Evolutionary conservation across 2,797 vertebrate genomes (phyloP), one percentile per base, ranked within the genome.

Genomic region (Ptychobarbus kaznakovi): DNA sequence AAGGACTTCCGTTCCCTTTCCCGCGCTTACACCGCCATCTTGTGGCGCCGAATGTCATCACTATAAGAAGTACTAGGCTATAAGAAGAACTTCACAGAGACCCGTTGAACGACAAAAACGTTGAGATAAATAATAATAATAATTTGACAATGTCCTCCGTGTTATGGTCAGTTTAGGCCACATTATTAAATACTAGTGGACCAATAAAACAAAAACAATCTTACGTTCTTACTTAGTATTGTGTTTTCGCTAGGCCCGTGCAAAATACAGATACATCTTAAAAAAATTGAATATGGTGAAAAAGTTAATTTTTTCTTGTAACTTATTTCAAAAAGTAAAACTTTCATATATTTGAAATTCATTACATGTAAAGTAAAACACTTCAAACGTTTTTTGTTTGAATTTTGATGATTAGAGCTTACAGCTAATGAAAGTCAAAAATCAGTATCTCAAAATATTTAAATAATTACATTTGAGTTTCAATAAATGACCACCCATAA

Each of bases 21-120:
- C 66, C 87, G 92, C 91, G 91, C 66, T 92, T 90, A 93, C 90
- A 94, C 92, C 94, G 95, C 93, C 95, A 94, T 93, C 95, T 95
- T 88, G 87, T 94, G 95, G 95, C 87, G 65, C 82, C 22, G 4
- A 28, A 63, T 3, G 18, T 61, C 20, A 42, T 63, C 61, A 51
- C 32, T n/a, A 38, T 61, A 12, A 35, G 6, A 32, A 63, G 42
- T 42, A 32, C 28, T 9, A 32, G 8, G 53, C 53, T 61, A n/a
- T 12, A 58, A 9, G 13, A 18, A 40, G 32, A 56, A 70, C 49
- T 46, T 12, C 0, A 72, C 8, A 0, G 15, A 58, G 28, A 83
- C 72, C 73, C 70, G 49, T n/a, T 51, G 16, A 15, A 40, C 77
- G 6, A 38, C 16, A 22, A n/a, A 58, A 35, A 40, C 3, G 16